A percentile compares a stretch with the other conserved stretches of the same genome.
These are phyloP conservation scores for Lophius americanus DNA, from an alignment of 2,797 vertebrate species.

Conservation along the genomic window DNA sequence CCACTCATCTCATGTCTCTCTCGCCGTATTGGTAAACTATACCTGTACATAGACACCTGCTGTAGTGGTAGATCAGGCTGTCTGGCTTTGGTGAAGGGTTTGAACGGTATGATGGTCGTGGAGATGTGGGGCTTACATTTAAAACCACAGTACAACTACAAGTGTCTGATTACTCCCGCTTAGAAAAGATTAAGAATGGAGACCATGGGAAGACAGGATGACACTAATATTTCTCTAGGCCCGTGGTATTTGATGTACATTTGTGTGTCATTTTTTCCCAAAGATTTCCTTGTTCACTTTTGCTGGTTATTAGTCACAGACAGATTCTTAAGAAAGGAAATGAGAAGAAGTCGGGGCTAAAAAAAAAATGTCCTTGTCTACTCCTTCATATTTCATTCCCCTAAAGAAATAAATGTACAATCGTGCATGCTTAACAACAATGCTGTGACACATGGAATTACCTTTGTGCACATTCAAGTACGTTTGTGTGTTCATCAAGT, in stretches of 20 bases:
- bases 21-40: conserved; percentile 53
- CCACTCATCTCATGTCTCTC: conserved; percentile 49
- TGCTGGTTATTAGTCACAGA: conserved; percentile 2
- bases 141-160: conserved; percentile 33
- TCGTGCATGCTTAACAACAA: conserved; percentile 8
- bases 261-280: conserved; percentile 21
- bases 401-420: conserved; percentile 36
- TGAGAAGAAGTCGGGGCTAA: conserved; percentile 29
- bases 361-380: conserved; percentile 17
- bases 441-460: conserved; percentile 17
- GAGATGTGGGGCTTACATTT: conserved; percentile 18
- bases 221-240: conserved; percentile 9
- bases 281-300: conserved; percentile 15
- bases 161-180: conserved; percentile 57
- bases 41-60: conserved; percentile 75
- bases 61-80: conserved; percentile 49
- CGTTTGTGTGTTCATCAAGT: conserved; percentile 65
- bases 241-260: conserved; percentile 10
- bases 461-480: conserved; percentile 36
- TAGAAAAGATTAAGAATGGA: conserved; percentile 42
- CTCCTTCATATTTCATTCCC: conserved; percentile 24
- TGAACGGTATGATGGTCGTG: background rate
- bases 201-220: conserved; percentile 33
- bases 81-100: conserved; percentile 14
- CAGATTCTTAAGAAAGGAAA: conserved; percentile 17